Evolutionary conservation across 2,797 vertebrate genomes (phyloP).

Genomic region (Falco novaeseelandiae): DNA sequence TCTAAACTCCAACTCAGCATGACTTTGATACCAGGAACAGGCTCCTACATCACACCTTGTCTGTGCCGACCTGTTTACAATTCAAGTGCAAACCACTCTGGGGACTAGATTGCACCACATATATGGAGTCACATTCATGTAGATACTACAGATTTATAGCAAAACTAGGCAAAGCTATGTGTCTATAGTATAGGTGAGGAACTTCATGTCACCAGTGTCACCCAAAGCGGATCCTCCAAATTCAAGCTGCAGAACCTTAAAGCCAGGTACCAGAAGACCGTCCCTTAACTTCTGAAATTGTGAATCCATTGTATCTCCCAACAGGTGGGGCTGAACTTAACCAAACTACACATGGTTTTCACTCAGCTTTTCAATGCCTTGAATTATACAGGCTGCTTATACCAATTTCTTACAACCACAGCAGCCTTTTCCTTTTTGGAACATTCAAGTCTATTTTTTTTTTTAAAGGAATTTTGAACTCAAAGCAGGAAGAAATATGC

Average conservation of each 20-base stretch:
- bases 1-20: not conserved
- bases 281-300: not conserved
- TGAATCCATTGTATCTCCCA: not conserved
- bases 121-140: not conserved
- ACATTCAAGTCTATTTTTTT: not conserved
- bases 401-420: not conserved
- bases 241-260: not conserved
- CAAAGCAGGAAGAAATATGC: conserved; percentile 25
- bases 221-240: not conserved
- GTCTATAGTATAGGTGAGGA: not conserved
- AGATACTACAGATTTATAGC: not conserved
- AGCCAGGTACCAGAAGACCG: not conserved
- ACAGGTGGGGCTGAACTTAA: not conserved
- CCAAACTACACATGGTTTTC: not conserved
- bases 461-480: not conserved
- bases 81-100: not conserved
- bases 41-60: not conserved
- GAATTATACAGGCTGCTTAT: not conserved
- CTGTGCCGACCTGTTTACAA: not conserved
- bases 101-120: not conserved
- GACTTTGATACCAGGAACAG: not conserved
- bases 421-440: not conserved
- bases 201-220: not conserved
- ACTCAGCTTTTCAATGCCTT: not conserved
- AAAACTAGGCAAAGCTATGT: not conserved